phyloP scores from a whole-genome alignment of 2,888 invertebrate genomes.

The Hypercompe scribonia region DNA sequence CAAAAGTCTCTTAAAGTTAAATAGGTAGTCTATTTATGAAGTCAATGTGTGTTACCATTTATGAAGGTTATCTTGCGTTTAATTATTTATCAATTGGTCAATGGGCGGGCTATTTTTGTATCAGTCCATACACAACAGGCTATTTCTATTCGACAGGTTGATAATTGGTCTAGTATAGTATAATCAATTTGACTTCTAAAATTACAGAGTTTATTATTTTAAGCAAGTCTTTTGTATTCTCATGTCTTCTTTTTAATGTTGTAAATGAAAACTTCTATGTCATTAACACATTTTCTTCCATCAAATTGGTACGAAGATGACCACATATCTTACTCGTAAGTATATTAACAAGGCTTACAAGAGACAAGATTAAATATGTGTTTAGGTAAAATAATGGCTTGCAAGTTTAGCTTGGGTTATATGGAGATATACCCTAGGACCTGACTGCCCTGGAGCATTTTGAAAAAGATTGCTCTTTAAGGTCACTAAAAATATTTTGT shows the following conservation, averaged over 20 bases:
- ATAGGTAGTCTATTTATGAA: background rate
- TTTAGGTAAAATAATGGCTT: no score
- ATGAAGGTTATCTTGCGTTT: background rate
- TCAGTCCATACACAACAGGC: background rate
- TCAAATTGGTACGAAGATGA: background rate
- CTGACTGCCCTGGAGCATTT: no score
- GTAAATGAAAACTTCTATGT: no score
- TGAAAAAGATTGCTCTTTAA: no score
- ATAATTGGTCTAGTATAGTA: background rate
- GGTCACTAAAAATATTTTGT: no score
- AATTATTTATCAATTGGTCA: background rate
- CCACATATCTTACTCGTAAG: background rate
- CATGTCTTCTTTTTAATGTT: background rate
- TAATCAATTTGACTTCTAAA: no score
- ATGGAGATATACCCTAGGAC: no score
- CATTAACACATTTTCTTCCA: background rate
- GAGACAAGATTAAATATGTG: no score
- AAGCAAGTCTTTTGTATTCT: background rate
- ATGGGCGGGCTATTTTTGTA: background rate
- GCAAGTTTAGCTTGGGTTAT: no score
- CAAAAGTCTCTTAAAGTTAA: background rate
- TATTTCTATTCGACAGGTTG: background rate
- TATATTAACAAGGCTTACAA: background rate
- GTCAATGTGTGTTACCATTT: background rate
- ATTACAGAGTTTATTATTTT: background rate